These are phyloP conservation scores for Athalia rosae DNA, from an alignment of 2,888 invertebrate genomes.

Conservation along the genomic window DNA sequence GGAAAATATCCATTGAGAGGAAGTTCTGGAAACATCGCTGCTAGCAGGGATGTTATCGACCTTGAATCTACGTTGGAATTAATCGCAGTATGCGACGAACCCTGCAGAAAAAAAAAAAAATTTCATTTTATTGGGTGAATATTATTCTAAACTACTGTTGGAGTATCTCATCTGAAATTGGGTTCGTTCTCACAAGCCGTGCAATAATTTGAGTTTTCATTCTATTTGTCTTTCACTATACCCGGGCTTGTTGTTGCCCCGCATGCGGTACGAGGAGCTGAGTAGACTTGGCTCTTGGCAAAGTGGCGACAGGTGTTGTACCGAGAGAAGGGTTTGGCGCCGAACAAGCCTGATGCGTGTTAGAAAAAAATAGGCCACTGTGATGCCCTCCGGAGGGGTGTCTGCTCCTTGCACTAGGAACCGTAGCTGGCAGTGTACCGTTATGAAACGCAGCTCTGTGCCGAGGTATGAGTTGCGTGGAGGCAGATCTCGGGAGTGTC, in stretches of 20 bases:
- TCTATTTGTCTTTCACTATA: not conserved
- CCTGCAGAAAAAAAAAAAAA: not conserved
- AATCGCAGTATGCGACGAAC: not conserved
- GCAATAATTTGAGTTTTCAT: not conserved
- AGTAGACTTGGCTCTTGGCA: slow-evolving; percentile 72
- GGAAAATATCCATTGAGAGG: slow-evolving; percentile 65
- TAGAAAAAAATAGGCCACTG: slow-evolving; percentile 64
- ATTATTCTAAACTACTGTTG: not conserved
- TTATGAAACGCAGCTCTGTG: slow-evolving; percentile 56
- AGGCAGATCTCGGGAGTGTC: slow-evolving; percentile 70
- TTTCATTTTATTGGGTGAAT: not conserved
- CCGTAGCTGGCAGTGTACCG: slow-evolving; percentile 65
- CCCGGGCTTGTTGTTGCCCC: slow-evolving; percentile 44
- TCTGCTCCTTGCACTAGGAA: slow-evolving; percentile 62
- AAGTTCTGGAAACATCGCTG: slow-evolving; percentile 70
- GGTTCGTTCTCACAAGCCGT: too few species aligned
- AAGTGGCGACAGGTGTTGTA: slow-evolving; percentile 65
- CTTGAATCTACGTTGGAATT: slow-evolving; percentile 57
- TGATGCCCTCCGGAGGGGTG: slow-evolving; percentile 63
- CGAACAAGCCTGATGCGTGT: slow-evolving; percentile 69
- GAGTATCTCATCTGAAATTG: not conserved
- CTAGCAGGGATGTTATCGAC: slow-evolving; percentile 69
- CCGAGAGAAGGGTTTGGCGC: slow-evolving; percentile 71
- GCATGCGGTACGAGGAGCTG: slow-evolving; percentile 67
- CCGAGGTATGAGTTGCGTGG: slow-evolving; percentile 73